Percentiles rank a stretch among this genome's conserved stretches.
These are phyloP conservation scores for Ibycter americanus DNA, from an alignment of 2,797 vertebrate species.

Conservation along the genomic window DNA sequence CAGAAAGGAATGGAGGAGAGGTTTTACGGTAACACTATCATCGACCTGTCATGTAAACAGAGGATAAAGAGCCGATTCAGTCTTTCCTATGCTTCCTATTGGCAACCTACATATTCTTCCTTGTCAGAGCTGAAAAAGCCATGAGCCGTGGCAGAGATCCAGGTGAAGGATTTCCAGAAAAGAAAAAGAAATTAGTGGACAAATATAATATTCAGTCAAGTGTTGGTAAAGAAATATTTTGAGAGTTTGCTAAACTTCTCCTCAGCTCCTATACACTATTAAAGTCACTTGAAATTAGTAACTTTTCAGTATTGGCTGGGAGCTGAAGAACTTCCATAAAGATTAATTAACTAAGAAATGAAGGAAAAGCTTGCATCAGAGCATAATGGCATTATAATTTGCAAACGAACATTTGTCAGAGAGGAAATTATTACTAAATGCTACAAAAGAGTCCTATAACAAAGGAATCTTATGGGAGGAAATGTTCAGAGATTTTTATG, in stretches of 20 bases:
- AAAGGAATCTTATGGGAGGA: constrained; percentile 67
- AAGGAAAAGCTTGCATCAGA: constrained; percentile 30
- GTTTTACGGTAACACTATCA: not conserved
- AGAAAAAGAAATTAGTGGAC: not conserved
- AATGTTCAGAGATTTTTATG: constrained; percentile 66
- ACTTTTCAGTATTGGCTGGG: constrained; percentile 24
- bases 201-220: not conserved
- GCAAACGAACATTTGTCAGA: constrained; percentile 61
- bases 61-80: fast-evolving
- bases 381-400: constrained; percentile 64
- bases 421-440: constrained; percentile 68
- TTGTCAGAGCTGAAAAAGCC: not conserved
- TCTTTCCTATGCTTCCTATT: not conserved
- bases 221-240: constrained; percentile 16
- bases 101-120: not conserved
- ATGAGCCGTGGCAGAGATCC: not conserved
- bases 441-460: constrained; percentile 59
- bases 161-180: constrained; percentile 7
- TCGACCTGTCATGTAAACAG: not conserved
- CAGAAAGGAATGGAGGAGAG: not conserved
- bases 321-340: constrained; percentile 37
- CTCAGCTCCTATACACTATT: constrained; percentile 1
- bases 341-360: constrained; percentile 50
- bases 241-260: constrained; percentile 28
- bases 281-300: constrained; percentile 45